Conservation (phyloP, 2,888 invertebrate species). For the Rhorus exstirpatorius region DNA sequence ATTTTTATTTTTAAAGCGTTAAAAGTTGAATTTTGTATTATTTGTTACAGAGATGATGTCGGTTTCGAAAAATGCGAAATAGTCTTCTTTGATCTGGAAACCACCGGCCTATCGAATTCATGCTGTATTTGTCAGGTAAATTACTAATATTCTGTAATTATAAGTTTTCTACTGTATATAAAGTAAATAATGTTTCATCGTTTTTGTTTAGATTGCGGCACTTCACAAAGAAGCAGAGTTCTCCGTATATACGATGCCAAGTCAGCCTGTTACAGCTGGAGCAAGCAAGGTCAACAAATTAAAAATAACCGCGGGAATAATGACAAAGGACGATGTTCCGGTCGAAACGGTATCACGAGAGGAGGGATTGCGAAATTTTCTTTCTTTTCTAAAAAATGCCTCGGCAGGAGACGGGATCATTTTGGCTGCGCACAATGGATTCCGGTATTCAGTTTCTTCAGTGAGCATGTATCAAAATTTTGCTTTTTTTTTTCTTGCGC, state of each 20-base stretch:
- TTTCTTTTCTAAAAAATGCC: neutral
- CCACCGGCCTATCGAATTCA: constrained; percentile 13
- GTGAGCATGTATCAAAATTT: neutral
- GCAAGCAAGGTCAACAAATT: constrained; percentile 15
- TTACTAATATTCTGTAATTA: neutral
- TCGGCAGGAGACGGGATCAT: constrained; percentile 2
- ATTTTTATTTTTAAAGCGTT: neutral
- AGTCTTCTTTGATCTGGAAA: constrained; percentile 19
- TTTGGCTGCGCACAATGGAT: constrained; percentile 17
- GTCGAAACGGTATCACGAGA: neutral
- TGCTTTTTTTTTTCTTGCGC: neutral
- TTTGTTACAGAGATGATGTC: neutral
- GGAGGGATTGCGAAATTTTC: neutral
- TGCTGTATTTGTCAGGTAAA: constrained; percentile 23
- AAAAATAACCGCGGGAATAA: neutral
- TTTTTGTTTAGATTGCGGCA: constrained; percentile 14
- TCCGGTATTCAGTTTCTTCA: neutral
- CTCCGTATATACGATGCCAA: neutral
- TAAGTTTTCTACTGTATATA: neutral
- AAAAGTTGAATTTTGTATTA: neutral
- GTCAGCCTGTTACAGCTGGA: constrained; percentile 17
- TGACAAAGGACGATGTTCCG: constrained; percentile 10
- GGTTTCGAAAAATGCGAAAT: constrained; percentile 9
- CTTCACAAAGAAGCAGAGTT: constrained; percentile 6
- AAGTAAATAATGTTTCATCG: neutral